Evolutionary conservation across 2,797 vertebrate species (phyloP).

Genomic region (Dicrostonyx torquatus): DNA sequence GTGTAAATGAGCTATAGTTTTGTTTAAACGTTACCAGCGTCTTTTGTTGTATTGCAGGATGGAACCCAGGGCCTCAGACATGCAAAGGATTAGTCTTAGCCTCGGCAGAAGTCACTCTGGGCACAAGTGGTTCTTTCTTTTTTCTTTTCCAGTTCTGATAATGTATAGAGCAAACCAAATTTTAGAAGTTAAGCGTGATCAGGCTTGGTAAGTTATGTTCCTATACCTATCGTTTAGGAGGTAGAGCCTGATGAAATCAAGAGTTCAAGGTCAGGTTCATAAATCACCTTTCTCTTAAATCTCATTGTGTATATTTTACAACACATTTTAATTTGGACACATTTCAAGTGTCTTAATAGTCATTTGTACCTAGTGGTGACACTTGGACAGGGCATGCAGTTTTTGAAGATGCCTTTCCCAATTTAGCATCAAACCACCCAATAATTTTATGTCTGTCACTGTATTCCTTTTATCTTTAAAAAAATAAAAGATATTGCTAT

Average conservation of each 20-base stretch:
- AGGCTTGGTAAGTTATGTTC: background rate
- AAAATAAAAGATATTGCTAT: background rate
- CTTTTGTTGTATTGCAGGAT: background rate
- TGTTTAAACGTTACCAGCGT: background rate
- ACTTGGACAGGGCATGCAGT: background rate
- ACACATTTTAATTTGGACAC: background rate
- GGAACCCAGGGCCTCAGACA: background rate
- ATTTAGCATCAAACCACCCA: background rate
- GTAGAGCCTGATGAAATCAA: background rate
- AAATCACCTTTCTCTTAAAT: background rate
- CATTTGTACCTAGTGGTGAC: background rate
- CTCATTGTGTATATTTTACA: background rate
- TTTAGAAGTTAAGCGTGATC: background rate
- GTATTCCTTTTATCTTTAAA: background rate
- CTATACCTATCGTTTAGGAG: background rate
- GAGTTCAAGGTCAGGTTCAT: background rate
- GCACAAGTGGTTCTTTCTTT: too few relatives aligned
- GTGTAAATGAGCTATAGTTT: background rate
- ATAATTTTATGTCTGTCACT: background rate
- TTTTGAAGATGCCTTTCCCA: background rate
- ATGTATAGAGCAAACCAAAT: background rate
- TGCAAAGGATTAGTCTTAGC: background rate
- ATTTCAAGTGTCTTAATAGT: background rate
- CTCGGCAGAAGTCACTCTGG: too few relatives aligned
- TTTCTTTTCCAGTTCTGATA: background rate